Evolutionary conservation across 2,888 invertebrate genomes (phyloP).

Genomic region (Tipula vernalis): DNA sequence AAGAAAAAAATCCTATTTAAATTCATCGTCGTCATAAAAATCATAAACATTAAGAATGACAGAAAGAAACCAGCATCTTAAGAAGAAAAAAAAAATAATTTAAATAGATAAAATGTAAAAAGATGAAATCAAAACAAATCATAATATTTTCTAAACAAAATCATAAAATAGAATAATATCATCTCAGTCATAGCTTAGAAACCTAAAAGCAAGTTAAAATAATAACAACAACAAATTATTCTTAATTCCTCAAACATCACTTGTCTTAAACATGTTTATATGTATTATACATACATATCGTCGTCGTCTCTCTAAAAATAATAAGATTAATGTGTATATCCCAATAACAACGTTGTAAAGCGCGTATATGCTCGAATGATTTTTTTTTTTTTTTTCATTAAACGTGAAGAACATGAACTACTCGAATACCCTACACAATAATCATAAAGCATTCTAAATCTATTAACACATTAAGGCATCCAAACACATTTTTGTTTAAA

Average conservation of each 20-base stretch:
- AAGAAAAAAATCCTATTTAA: neutral
- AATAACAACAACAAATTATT: neutral
- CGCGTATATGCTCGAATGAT: neutral
- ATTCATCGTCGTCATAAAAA: neutral
- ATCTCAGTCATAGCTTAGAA: neutral
- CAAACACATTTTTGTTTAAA: neutral
- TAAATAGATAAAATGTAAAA: slow-evolving; percentile 4
- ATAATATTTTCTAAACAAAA: slow-evolving; percentile 4
- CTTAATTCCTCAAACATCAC: neutral
- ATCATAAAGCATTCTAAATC: neutral
- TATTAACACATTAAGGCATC: neutral
- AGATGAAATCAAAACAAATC: neutral
- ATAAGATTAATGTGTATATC: neutral
- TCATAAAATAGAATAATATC: neutral
- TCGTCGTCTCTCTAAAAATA: neutral
- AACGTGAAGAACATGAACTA: neutral
- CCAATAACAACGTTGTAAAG: neutral
- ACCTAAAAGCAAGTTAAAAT: neutral
- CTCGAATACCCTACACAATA: neutral
- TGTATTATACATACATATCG: neutral
- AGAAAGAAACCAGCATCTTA: neutral
- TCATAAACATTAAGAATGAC: neutral
- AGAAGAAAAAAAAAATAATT: neutral
- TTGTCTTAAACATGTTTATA: neutral
- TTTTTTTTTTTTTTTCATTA: neutral